Evolutionary conservation across 2,888 invertebrate genomes (phyloP), one percentile per base, ranked within the genome.

Genomic region (Capitulum mitella): DNA sequence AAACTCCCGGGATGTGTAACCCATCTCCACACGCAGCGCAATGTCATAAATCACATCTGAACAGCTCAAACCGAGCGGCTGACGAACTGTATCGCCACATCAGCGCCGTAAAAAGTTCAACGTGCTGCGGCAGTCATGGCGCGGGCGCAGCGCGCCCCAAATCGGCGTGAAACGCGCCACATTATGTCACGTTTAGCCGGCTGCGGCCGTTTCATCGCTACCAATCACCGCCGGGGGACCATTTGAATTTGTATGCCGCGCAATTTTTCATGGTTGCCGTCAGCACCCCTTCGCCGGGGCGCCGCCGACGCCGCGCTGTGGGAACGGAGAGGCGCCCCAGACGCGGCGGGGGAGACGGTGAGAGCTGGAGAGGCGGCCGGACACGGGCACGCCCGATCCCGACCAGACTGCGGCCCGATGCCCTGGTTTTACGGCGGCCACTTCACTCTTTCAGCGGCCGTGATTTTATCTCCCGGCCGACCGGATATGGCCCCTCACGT

Each of bases 131-230:
- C 22, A 26, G 54, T 16, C 26, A 37, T 32, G 37, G 29, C 16
- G 26, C 70, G 37, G 29, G 37, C 6, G 70, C 70, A 26, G 22
- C 37, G 37, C 1, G 70, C 70, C 8, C 22, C 37, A 58, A 70
- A 70, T 70, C 70, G 70, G 70, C 70, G 70, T 70, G 37, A 70
- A 34, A 70, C 16, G 70, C 70, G 70, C 16, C 70, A 16, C 37
- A 37, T 70, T 70, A 70, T 70, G 70, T 70, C 37, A 8, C 70
- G 70, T 70, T 70, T 70, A 70, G 70, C 37, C 22, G 29, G 70
- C 70, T 22, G 70, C 37, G 12, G 70, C 37, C 70, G 70, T 37
- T 32, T 22, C 37, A 37, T 37, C 70, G 37, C 70, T 2, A 6
- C 37, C 70, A 29, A 37, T 37, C 70, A 29, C 70, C 70, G 70